Percentiles rank a stretch among this genome's conserved stretches.
phyloP scores from a whole-genome alignment of 2,888 invertebrate genomes.

The Stenodera caucasica region DNA sequence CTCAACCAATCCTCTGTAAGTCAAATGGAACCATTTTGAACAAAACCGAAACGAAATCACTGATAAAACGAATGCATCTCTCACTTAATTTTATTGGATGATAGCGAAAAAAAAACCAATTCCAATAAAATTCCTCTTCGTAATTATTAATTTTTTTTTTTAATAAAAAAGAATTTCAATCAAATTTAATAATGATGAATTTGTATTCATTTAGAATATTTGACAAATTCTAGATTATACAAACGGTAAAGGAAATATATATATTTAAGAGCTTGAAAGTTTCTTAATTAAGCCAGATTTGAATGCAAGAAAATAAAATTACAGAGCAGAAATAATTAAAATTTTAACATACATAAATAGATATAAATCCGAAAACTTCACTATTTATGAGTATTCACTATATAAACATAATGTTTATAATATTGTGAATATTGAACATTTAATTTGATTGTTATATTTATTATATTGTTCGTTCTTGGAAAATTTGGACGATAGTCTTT shows the following conservation, averaged over 20 bases:
- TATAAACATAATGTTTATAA: neutral
- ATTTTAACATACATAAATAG: too few relatives aligned
- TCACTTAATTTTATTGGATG: neutral
- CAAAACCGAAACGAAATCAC: neutral
- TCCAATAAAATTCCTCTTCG: too few relatives aligned
- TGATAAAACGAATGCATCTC: neutral
- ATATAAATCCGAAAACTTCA: too few relatives aligned
- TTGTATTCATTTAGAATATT: neutral
- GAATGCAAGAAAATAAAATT: neutral
- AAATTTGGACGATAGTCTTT: slow-evolving; percentile 23
- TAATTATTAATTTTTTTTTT: neutral
- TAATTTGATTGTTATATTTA: too few relatives aligned
- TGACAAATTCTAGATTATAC: slow-evolving; percentile 1
- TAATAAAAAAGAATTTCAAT: neutral
- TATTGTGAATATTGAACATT: too few relatives aligned
- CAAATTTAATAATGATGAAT: neutral
- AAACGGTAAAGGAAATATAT: neutral
- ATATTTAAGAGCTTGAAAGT: neutral
- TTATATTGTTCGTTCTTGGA: neutral
- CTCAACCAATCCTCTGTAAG: slow-evolving; percentile 2
- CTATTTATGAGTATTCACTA: too few relatives aligned
- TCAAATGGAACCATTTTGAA: neutral
- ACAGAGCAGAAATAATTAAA: neutral
- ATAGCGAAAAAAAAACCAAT: too few relatives aligned
- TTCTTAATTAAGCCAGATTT: neutral